These are phyloP conservation scores for Plumapathes pennacea DNA, from an alignment of 92 coral and sea anemone species.

Conservation along the genomic window DNA sequence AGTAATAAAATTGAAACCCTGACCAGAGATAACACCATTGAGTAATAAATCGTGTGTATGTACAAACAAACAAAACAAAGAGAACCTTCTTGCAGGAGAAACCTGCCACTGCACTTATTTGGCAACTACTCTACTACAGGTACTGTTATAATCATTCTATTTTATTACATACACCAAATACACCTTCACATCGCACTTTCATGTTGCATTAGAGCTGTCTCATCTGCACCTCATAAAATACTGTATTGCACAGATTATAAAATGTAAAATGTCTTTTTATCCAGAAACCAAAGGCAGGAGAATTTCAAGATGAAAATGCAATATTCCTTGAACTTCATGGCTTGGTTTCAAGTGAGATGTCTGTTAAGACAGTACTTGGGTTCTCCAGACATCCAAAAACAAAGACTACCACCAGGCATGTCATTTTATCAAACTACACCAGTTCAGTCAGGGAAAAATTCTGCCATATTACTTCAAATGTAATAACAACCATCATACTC, in stretches of 20 bases:
- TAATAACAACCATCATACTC: neutral
- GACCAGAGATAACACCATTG: no score
- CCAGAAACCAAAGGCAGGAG: conserved; percentile 60
- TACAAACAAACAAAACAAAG: no score
- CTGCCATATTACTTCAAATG: conserved; percentile 1
- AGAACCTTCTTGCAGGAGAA: conserved; percentile 49
- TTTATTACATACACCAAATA: no score
- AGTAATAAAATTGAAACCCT: no score
- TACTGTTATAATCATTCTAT: neutral
- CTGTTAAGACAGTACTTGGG: conserved; percentile 41
- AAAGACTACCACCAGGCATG: conserved; percentile 38
- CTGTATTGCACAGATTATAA: neutral
- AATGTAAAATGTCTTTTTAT: neutral
- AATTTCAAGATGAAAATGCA: conserved; percentile 47
- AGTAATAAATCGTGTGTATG: no score
- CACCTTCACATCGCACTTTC: no score
- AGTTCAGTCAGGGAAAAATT: no score
- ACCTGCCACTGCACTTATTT: conserved; percentile 56
- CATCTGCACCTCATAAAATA: no score
- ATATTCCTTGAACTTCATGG: conserved; percentile 61
- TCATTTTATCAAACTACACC: conserved; percentile 15
- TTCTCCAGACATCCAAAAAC: conserved; percentile 54
- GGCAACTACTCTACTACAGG: conserved; percentile 52
- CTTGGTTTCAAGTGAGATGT: conserved; percentile 42
- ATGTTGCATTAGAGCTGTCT: no score